phyloP scores from a whole-genome alignment of 1,140 invertebrate species.

The Telenomus remus region DNA sequence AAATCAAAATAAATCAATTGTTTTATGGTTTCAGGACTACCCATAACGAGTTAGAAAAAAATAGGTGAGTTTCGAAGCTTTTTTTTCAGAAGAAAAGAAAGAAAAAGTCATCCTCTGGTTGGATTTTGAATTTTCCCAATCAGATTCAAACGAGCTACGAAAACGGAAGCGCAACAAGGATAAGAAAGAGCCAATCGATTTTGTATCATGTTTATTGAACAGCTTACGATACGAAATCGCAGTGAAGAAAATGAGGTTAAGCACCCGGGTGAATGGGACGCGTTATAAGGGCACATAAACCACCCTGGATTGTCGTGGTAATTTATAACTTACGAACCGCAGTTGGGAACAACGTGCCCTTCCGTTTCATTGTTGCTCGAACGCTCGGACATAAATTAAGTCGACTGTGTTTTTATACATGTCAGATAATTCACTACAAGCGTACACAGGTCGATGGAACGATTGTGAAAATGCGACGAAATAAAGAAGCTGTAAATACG shows the following conservation, averaged over 20 bases:
- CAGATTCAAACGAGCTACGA: too few species aligned
- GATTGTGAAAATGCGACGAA: too few species aligned
- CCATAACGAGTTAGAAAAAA: conserved; percentile 52
- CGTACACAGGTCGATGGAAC: too few species aligned
- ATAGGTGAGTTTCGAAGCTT: conserved; percentile 24
- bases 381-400: too few species aligned
- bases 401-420: too few species aligned
- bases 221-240: conserved; percentile 1
- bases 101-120: too few species aligned
- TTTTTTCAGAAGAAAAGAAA: not conserved
- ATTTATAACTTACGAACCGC: conserved; percentile 48
- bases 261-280: conserved; percentile 47
- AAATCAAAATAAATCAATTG: not conserved
- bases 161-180: too few species aligned
- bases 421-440: too few species aligned
- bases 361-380: conserved; percentile 34
- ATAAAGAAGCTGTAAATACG: too few species aligned
- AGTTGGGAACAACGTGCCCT: conserved; percentile 35
- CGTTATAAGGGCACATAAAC: conserved; percentile 48
- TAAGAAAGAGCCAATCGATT: too few species aligned
- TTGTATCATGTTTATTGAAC: too few species aligned
- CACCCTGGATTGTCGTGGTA: conserved; percentile 53
- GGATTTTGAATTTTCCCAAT: too few species aligned
- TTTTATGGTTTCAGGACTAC: conserved; percentile 41
- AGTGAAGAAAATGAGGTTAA: conserved; percentile 50